Evolutionary conservation across 2,888 invertebrate species (phyloP), one percentile per base, ranked within the genome.

Genomic region (Thera britannica): DNA sequence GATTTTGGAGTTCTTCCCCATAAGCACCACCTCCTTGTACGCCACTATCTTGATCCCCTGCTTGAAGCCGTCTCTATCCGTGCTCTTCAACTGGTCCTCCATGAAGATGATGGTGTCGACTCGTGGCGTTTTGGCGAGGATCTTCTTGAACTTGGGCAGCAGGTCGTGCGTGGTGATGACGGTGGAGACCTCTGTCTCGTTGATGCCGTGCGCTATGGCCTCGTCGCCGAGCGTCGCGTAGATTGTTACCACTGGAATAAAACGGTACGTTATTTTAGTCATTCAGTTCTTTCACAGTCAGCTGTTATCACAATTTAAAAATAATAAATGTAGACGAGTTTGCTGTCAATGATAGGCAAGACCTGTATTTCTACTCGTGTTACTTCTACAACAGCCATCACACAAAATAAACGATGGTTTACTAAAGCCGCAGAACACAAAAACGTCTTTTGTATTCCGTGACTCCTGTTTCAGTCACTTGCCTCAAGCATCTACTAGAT

Each of bases 191-290:
- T 99, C 98, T 0, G 99, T 98, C 94, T 99, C 99, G 87, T 98
- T 98, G 83, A 99, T 97, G 78, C 99, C 99, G 90, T 99, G 99
- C 5, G 97, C 96, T 71, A 99, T 97, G 2, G 99, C 99, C 6
- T 99, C 99, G 84, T 99, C 98, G 48, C 99, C 99, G 11, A 99
- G 94, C 0, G 99, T 99, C 1, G 99, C 98, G 89, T 99, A 99
- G 77, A 99, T 97, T 0, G 99, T 99, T 2, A 99, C 99, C 83
- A 99, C 97, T 95, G 94, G 72, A 79, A 90, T 52, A 11, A 38
- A 5, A 44, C 44, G 8, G 8, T 7, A 7, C 6, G 44, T 44
- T 44, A 38, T 44, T 23, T 23, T 23, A 23, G 23, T 23, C 23
- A 23, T 23, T 23, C 23, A 23, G 23, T 23, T 23, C 23, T 23